Base-by-base conservation (phyloP, 2,888 invertebrate genomes). In the Ochropacha duplaris region DNA sequence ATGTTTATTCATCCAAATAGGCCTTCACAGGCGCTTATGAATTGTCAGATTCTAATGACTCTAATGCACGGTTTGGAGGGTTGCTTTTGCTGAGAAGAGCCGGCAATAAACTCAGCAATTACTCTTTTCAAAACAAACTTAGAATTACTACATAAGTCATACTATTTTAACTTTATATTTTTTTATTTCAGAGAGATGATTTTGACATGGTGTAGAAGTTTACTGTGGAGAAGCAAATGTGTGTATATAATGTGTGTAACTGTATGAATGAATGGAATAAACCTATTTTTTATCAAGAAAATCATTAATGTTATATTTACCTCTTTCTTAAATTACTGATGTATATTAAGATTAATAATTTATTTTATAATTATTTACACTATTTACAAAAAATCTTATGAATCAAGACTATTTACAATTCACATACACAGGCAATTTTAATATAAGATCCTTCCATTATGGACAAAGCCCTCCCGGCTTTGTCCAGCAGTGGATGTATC, bases 141-240 rank as follows among this genome's bases (percentile, higher is more conserved):
- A n/a, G n/a, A n/a, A n/a, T n/a, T n/a, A n/a, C n/a, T n/a, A n/a
- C n/a, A n/a, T n/a, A n/a, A n/a, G n/a, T n/a, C n/a, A n/a, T n/a
- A n/a, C n/a, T n/a, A n/a, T 36, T n/a, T 36, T 36, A 5, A 36
- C 12, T 2, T 50, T 16, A 54, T 22, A 24, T 39, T 9, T 57
- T n/a, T 66, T 59, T 86, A 75, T 94, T 94, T 73, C 93, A 94
- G 94, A 87, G 94, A 62, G 94, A 94, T 69, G 94, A 94, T 69
- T 94, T 93, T 65, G 93, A 93, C n/a, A 85, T 91, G 83, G 63
- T 92, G 50, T 92, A 78, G 44, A 19, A n/a, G 19, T 19, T 6
- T 19, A 44, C 2, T 6, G 6, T n/a, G 36, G 19, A 19, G 44
- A 44, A 44, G 44, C 9, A 1, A 44, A 19, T n/a, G 19, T 44